Evolutionary conservation across 2,888 invertebrate genomes (phyloP), one percentile per base, ranked within the genome.

Genomic region (Scelioninae gen. 1): DNA sequence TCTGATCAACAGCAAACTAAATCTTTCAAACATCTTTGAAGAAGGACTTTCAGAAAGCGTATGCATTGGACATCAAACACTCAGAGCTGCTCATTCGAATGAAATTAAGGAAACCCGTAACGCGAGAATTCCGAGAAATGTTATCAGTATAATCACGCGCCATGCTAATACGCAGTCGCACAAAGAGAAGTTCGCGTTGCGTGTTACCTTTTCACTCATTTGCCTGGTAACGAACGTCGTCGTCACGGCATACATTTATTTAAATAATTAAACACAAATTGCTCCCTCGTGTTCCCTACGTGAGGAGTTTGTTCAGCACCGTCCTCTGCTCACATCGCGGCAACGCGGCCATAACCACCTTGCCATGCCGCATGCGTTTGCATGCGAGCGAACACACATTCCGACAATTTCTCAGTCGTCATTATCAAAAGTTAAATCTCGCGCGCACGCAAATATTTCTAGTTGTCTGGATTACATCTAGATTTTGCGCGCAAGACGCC

Each of bases 211-310:
- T 90, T 89, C 89, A 87, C 89, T 90, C 89, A 90, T 91, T 91
- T 91, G 89, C 90, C 88, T 90, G 88, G 87, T 89, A 90, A 90
- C 88, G 88, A 89, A 88, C 88, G 88, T 88, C 88, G 86, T 84
- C 88, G 88, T 87, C 88, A 86, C 88, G 88, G 86, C 82, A 86
- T 87, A 88, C 88, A 86, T 90, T 90, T 91, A 91, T 91, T 91
- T 91, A 89, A 91, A 91, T 91, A 91, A 91, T 91, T 91, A 90
- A 91, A 88, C 88, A 86, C 85, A 87, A 88, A 88, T 87, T 88
- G 84, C 86, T 78, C 79, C 77, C 74, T 69, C 79, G 71, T 66
- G 63, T 62, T 51, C 56, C 69, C 80, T 68, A 23, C 56, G 69
- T 56, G 63, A 74, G 72, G 58, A 68, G 56, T 56, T 78, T 68